Evolutionary conservation across 2,113 vertebrate genomes (phyloP), one percentile per base, ranked within the genome.

Genomic region (Pseudorasbora parva): DNA sequence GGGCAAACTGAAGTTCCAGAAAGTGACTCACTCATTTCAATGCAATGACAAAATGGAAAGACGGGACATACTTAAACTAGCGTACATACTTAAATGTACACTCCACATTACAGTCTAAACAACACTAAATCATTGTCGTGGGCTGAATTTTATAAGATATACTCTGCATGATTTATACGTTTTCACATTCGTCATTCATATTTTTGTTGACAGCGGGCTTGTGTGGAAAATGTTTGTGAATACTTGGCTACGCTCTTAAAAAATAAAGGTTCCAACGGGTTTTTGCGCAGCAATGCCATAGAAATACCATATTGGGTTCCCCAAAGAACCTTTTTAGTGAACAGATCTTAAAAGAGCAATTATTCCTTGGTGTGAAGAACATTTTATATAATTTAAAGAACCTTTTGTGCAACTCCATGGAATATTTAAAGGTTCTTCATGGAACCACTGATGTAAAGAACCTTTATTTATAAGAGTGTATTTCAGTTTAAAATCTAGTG

Each of bases 21-120:
- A 73, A 69, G 57, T 82, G 87, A 85, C 54, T 86, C 75, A 85
- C 10, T 84, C 68, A 76, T 86, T 85, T 83, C 57, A 69, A 19
- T 41, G 71, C 33, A 54, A 45, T 86, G 57, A 86, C 77, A 64
- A 54, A 81, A 78, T 84, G 47, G 33, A 83, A 83, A 85, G 27
- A 60, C 1, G 54, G 33, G 21, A 75, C 79, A 8, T n/a, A 30
- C 68, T 54, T 59, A 57, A 37, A 68, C 19, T 56, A 59, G 66
- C 78, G 33, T 76, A 57, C 49, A 56, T 78, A 74, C 17, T 37
- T n/a, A 79, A 64, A 74, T 23, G 10, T 71, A 62, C 57, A 45
- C 75, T 83, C 27, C 62, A 78, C 33, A 64, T 27, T 17, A 30
- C 83, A 75, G 69, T 45, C 45, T 57, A 43, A 47, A 68, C 30